Evolutionary conservation across 2,888 invertebrate genomes (phyloP), one percentile per base, ranked within the genome.

Genomic region (Hyposoter dolosus): DNA sequence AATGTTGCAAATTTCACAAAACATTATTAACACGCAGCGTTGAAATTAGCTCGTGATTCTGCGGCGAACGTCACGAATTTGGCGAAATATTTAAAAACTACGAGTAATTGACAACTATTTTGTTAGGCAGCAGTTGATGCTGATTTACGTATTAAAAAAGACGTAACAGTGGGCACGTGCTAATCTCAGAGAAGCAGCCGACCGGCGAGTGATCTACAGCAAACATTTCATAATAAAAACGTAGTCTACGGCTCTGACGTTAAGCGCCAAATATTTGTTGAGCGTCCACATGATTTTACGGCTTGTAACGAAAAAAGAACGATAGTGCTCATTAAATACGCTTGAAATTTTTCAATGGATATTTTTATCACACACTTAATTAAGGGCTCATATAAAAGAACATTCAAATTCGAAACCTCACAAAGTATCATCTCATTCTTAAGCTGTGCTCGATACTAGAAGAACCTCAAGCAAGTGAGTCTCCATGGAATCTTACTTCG

Each of bases 211-310:
- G 28, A 60, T 28, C 28, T 28, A 60, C 15, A 15, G 60, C 60
- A 60, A 60, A 60, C 28, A 60, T 60, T 60, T 28, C 60, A 15
- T 15, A 60, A 60, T 60, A 60, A 28, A 60, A 28, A 28, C 60
- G 15, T 28, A 60, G 12, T 60, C 28, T 60, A 1, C 9, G 19
- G 10, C 28, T 28, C 60, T 15, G 15, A 15, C 60, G 28, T 15
- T 28, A 60, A 28, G 28, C 60, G 28, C 60, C 60, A 60, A 60
- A 60, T 60, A 60, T 60, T 60, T 60, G 60, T 60, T 6, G 12
- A 60, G 60, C 15, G 28, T 28, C 23, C 4, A 60, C 28, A 60
- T 15, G 5, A 12, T 60, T 60, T 60, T 60, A 60, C 5, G 15
- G 15, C 28, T 28, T 60, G 60, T 28, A 28, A 60, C 60, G 28